Conservation (phyloP, 2,113 vertebrate genomes). For the Engraulis encrasicolus region DNA sequence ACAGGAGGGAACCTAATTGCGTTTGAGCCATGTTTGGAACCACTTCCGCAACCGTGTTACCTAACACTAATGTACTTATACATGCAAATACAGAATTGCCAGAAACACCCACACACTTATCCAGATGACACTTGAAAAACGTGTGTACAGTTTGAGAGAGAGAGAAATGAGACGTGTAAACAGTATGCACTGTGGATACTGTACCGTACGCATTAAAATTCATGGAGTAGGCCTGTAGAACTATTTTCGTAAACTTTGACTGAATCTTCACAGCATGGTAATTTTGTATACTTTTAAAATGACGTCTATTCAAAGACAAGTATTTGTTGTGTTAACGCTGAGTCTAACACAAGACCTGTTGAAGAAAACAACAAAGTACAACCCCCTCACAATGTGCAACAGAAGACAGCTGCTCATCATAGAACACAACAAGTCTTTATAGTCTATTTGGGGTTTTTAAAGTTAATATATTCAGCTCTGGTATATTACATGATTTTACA, state of each 20-base stretch:
- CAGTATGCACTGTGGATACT: background rate
- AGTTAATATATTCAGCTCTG: slow-evolving; percentile 8
- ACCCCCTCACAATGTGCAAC: background rate
- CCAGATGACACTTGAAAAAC: background rate
- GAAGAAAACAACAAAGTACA: background rate
- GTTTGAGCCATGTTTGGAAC: slow-evolving; percentile 38
- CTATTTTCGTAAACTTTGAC: background rate
- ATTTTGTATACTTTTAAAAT: background rate
- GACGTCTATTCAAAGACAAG: background rate
- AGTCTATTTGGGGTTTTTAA: background rate
- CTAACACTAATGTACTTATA: slow-evolving; percentile 50
- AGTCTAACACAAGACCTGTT: background rate
- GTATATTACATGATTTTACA: slow-evolving; percentile 27
- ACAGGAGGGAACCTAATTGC: slow-evolving; percentile 36
- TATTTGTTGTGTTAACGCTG: background rate
- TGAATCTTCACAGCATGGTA: background rate
- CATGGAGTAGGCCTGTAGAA: background rate
- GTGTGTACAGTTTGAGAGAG: too few relatives aligned
- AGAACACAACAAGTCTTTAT: background rate
- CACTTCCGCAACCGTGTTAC: slow-evolving; percentile 43
- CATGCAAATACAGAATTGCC: slow-evolving; percentile 49
- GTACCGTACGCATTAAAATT: background rate
- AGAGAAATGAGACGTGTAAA: slow-evolving; percentile 7
- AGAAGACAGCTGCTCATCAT: background rate
- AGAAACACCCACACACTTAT: slow-evolving; percentile 49